A percentile compares a stretch with the other conserved stretches of the same genome.
phyloP scores from a whole-genome alignment of 2,888 invertebrate genomes.

The Apamea anceps region DNA sequence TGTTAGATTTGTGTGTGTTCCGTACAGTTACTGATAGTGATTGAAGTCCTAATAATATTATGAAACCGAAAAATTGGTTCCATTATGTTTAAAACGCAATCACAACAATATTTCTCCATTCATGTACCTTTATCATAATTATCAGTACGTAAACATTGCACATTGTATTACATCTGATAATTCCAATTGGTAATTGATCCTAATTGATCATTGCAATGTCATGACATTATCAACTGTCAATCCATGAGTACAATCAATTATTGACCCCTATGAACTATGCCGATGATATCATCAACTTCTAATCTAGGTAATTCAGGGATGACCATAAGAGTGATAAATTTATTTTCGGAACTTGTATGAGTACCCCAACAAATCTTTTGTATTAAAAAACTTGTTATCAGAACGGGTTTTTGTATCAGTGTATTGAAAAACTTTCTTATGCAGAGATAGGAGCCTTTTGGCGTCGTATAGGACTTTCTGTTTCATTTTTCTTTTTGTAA shows the following conservation, averaged over 20 bases:
- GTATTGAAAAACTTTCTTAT: neutral
- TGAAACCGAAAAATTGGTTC: neutral
- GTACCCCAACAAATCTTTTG: neutral
- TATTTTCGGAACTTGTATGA: neutral
- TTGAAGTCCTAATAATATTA: neutral
- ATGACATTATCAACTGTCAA: conserved; percentile 47
- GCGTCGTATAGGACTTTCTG: too few relatives aligned
- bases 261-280: conserved; percentile 39
- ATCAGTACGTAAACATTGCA: conserved; percentile 20
- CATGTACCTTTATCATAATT: conserved; percentile 16
- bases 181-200: conserved; percentile 58
- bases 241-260: conserved; percentile 27
- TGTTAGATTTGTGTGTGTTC: neutral
- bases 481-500: too few relatives aligned
- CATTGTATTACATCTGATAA: conserved; percentile 23
- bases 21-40: neutral
- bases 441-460: too few relatives aligned
- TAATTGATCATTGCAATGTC: conserved; percentile 63
- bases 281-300: conserved; percentile 23
- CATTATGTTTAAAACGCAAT: neutral
- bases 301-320: neutral
- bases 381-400: conserved; percentile 21
- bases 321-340: neutral
- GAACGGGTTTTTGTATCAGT: conserved; percentile 11
- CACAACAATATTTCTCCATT: neutral